Percentiles rank a stretch among this genome's conserved stretches.
These are phyloP conservation scores for Procapra przewalskii DNA, from an alignment of 2,113 vertebrate genomes.

Conservation along the genomic window DNA sequence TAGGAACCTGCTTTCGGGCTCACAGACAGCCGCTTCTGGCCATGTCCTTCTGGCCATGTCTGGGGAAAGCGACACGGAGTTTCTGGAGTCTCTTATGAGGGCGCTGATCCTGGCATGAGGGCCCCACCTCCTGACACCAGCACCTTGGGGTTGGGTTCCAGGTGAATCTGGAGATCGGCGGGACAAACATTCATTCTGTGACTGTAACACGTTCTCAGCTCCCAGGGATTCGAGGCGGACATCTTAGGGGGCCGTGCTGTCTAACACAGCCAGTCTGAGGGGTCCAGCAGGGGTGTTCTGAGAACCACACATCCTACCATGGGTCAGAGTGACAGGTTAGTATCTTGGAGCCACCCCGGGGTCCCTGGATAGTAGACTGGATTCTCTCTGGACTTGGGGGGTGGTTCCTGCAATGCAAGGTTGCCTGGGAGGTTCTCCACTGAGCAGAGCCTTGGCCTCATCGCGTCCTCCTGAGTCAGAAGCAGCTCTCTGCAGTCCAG, in stretches of 20 bases:
- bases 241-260: neutral
- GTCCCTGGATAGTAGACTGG: fast-evolving
- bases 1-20: neutral
- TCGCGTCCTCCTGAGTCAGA: fast-evolving
- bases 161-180: fast-evolving
- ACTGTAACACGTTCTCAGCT: too few species aligned
- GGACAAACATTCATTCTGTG: neutral
- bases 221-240: fast-evolving
- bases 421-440: neutral
- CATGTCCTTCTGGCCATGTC: neutral
- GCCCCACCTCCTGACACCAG: neutral
- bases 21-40: fast-evolving
- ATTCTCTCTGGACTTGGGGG: fast-evolving
- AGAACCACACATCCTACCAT: fast-evolving
- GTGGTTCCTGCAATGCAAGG: neutral
- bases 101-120: fast-evolving
- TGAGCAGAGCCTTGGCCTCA: neutral
- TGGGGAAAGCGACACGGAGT: neutral
- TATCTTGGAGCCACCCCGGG: fast-evolving
- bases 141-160: neutral
- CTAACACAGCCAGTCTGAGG: neutral
- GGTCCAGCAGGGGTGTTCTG: neutral
- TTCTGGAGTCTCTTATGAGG: neutral
- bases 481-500: neutral
- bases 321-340: fast-evolving